Conservation (phyloP, 2,888 invertebrate genomes). For the Harpalus rubripes region DNA sequence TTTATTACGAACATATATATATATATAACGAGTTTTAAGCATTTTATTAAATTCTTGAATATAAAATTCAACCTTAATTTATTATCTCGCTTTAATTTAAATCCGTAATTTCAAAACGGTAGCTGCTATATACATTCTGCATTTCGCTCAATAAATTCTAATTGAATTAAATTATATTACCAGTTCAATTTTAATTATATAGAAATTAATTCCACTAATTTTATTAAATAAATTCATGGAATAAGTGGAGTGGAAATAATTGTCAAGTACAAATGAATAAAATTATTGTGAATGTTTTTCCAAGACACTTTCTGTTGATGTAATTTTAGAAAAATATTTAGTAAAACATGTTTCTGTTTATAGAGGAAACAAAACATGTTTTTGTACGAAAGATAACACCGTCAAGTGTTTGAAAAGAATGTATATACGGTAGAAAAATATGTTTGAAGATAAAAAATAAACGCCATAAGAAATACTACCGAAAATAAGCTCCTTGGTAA, state of each 20-base stretch:
- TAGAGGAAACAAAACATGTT: not conserved
- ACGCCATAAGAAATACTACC: conserved; percentile 28
- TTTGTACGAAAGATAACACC: not conserved
- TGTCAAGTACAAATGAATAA: not conserved
- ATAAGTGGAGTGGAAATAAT: not conserved
- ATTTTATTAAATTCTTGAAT: too few species aligned
- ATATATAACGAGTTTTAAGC: too few species aligned
- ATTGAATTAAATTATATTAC: not conserved
- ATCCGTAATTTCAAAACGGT: not conserved
- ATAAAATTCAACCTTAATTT: not conserved
- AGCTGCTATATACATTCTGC: not conserved
- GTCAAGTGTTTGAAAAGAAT: conserved; percentile 6
- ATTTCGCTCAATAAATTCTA: not conserved
- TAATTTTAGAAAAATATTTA: not conserved
- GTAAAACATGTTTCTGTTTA: not conserved
- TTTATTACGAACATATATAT: too few species aligned
- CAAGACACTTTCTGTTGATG: too few species aligned
- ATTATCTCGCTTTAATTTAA: not conserved
- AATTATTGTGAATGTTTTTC: not conserved
- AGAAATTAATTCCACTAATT: not conserved
- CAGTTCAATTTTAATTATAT: not conserved
- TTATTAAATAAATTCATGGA: not conserved
- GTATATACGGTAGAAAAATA: not conserved
- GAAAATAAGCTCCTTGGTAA: not conserved
- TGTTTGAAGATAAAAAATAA: conserved; percentile 37